A percentile compares a stretch with the other conserved stretches of the same genome.
Conservation (phyloP, 2,113 vertebrate genomes). For the Illadopsis cleaveri region DNA sequence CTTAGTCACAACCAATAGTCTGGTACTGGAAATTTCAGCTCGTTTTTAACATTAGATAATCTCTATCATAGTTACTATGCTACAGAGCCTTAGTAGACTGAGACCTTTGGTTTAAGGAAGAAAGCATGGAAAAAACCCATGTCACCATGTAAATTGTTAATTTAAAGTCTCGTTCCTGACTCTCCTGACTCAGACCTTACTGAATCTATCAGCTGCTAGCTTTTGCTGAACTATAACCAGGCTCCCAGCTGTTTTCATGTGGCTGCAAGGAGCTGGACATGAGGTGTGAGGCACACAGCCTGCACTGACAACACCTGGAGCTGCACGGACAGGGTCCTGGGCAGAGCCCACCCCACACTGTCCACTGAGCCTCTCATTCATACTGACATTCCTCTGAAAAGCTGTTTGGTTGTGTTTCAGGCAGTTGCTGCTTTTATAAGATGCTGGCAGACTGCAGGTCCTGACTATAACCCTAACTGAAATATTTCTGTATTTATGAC, state of each 20-base stretch:
- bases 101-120: background rate
- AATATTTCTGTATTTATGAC: background rate
- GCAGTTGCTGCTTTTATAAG: background rate
- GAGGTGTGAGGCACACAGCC: rapidly evolving
- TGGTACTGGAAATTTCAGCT: background rate
- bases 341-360: rapidly evolving
- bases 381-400: background rate
- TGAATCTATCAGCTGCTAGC: background rate
- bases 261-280: rapidly evolving
- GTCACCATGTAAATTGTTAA: background rate
- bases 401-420: background rate
- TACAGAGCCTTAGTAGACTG: background rate
- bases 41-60: background rate
- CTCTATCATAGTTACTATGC: background rate
- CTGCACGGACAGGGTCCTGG: rapidly evolving
- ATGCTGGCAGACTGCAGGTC: background rate
- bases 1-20: background rate
- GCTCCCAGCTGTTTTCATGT: rapidly evolving
- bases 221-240: background rate
- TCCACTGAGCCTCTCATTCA: rapidly evolving
- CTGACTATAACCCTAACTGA: background rate
- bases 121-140: background rate
- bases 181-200: background rate
- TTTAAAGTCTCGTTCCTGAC: background rate
- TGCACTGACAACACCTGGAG: rapidly evolving